Percentiles rank a stretch among this genome's conserved stretches.
phyloP scores from a whole-genome alignment of 2,888 invertebrate genomes.

The Nebria brevicollis region DNA sequence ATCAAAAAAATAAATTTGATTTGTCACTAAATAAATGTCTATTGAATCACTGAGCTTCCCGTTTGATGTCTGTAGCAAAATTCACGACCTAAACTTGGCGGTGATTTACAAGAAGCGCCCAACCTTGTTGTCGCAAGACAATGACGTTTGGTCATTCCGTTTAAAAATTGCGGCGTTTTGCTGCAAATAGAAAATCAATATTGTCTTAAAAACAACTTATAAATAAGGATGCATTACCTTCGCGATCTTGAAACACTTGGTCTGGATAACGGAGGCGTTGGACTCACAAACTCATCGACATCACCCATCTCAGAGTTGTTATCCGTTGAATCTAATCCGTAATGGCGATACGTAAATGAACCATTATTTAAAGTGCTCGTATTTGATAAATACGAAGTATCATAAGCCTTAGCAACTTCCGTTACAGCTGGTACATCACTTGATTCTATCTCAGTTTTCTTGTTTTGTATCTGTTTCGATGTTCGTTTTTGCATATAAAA shows the following conservation, averaged over 20 bases:
- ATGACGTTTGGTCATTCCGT: conserved; percentile 51
- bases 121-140: conserved; percentile 59
- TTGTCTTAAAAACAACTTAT: too few species aligned
- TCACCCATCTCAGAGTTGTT: conserved; percentile 40
- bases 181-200: conserved; percentile 50
- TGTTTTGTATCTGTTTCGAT: conserved; percentile 20
- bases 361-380: not conserved
- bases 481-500: conserved; percentile 27
- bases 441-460: conserved; percentile 49
- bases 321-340: conserved; percentile 23
- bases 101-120: conserved; percentile 60
- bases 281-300: conserved; percentile 47
- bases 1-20: too few species aligned
- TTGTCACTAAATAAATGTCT: not conserved
- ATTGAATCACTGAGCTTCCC: conserved; percentile 58
- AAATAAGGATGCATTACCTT: conserved; percentile 49
- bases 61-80: conserved; percentile 60
- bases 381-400: not conserved
- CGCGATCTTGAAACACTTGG: conserved; percentile 51
- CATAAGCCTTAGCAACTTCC: not conserved
- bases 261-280: conserved; percentile 58
- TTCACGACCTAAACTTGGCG: conserved; percentile 57
- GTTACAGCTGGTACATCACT: not conserved
- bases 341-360: conserved; percentile 23
- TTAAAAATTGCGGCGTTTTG: conserved; percentile 56